Evolutionary conservation across 1,140 invertebrate genomes (phyloP).

Genomic region (Danaus melanippus): DNA sequence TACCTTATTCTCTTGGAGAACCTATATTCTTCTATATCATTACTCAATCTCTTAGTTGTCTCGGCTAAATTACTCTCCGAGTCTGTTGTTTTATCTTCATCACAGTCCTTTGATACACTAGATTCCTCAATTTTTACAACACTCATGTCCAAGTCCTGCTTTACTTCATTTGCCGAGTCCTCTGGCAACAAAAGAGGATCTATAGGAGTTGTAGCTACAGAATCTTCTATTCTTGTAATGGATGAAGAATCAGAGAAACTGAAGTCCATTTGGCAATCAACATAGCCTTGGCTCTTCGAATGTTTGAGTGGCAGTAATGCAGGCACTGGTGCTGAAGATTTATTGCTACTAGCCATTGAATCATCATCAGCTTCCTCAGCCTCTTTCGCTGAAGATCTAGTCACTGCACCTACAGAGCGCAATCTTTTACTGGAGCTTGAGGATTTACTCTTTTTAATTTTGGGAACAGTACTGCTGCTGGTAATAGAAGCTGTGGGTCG

Average conservation of each 20-base stretch:
- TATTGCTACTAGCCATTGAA: conserved; percentile 28
- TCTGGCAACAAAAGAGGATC: conserved; percentile 65
- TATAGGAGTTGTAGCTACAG: conserved; percentile 51
- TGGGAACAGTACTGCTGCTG: conserved; percentile 69
- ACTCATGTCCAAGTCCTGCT: conserved; percentile 57
- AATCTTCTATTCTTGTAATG: conserved; percentile 49
- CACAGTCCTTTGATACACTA: conserved; percentile 45
- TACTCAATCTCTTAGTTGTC: conserved; percentile 46
- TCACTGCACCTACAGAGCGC: conserved; percentile 76
- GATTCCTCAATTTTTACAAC: conserved; percentile 62
- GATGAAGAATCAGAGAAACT: conserved; percentile 61
- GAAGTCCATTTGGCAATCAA: conserved; percentile 58
- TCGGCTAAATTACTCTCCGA: conserved; percentile 37
- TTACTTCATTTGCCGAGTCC: conserved; percentile 53
- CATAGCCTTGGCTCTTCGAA: conserved; percentile 53
- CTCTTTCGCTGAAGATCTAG: conserved; percentile 71
- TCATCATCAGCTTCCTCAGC: conserved; percentile 54
- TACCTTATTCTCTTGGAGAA: conserved; percentile 51
- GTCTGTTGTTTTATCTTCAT: conserved; percentile 47
- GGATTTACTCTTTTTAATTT: conserved; percentile 70
- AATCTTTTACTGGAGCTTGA: conserved; percentile 69
- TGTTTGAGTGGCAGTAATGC: conserved; percentile 63
- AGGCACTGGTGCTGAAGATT: conserved; percentile 56
- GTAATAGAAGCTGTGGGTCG: conserved; percentile 72
- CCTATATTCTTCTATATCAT: conserved; percentile 46